A percentile compares a stretch with the other conserved stretches of the same genome.
These are phyloP conservation scores for Chlorocebus sabaeus DNA, from an alignment of 2,113 vertebrate species.

Conservation along the genomic window DNA sequence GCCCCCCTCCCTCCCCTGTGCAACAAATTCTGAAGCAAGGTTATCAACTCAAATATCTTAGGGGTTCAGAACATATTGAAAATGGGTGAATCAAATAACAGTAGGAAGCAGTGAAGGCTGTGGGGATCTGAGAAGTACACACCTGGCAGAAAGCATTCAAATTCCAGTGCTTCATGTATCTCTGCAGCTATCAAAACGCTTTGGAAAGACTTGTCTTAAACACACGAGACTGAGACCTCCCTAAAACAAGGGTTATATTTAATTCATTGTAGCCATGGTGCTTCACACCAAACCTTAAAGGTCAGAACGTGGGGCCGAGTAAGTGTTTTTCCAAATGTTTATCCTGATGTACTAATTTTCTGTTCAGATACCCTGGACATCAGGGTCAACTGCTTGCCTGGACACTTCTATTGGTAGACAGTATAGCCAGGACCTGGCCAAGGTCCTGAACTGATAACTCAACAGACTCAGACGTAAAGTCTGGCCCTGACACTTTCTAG, in stretches of 20 bases:
- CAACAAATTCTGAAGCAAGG: not conserved
- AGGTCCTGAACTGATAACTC: not conserved
- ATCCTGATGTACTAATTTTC: too few species aligned
- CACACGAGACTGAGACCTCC: not conserved
- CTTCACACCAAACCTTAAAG: not conserved
- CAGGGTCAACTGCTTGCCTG: not conserved
- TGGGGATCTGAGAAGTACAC: not conserved
- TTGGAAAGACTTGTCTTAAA: not conserved
- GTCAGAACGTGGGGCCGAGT: not conserved
- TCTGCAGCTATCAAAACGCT: not conserved
- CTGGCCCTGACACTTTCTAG: not conserved
- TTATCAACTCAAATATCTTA: not conserved
- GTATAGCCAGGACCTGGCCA: not conserved
- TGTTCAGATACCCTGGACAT: not conserved
- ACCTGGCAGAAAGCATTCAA: not conserved
- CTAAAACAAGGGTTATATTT: not conserved
- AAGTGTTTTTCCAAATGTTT: not conserved
- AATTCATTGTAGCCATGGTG: not conserved
- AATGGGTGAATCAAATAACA: not conserved
- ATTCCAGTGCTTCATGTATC: not conserved
- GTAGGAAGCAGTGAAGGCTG: not conserved
- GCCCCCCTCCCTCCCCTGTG: rapidly evolving
- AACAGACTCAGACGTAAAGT: not conserved
- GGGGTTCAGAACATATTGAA: not conserved
- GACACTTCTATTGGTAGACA: not conserved